These are phyloP conservation scores for Pogonophryne albipinna DNA, from an alignment of 2,797 vertebrate species.

Conservation along the genomic window DNA sequence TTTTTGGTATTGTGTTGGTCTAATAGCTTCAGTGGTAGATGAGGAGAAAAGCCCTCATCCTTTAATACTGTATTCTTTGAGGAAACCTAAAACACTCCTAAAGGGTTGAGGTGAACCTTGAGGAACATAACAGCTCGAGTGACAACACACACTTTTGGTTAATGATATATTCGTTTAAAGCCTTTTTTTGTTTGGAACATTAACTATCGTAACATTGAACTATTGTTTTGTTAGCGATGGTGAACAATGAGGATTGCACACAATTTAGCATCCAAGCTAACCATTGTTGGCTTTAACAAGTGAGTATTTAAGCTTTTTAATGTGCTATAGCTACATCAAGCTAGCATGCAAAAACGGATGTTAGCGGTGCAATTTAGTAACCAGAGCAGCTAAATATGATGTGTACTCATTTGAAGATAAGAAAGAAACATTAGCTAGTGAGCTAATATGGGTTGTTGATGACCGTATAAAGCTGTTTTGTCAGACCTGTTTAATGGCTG, in stretches of 20 bases:
- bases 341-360: neutral
- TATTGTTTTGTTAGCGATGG: neutral
- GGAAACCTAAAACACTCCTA: constrained; percentile 69
- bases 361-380: no score
- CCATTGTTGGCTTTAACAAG: neutral
- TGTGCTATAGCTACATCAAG: neutral
- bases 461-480: neutral
- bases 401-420: neutral
- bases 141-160: constrained; percentile 31
- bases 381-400: neutral
- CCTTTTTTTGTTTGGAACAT: neutral
- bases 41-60: constrained; percentile 21
- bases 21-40: constrained; percentile 47
- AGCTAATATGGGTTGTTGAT: neutral
- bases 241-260: neutral
- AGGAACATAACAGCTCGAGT: constrained; percentile 48
- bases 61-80: constrained; percentile 59
- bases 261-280: neutral
- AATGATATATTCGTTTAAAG: neutral
- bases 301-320: neutral
- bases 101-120: constrained; percentile 45
- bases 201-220: no score
- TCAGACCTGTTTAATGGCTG: neutral
- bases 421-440: neutral
- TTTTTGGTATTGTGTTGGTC: constrained; percentile 76